Evolutionary conservation across 2,113 vertebrate species (phyloP), one percentile per base, ranked within the genome.

Genomic region (Drymodes brunneopygia): DNA sequence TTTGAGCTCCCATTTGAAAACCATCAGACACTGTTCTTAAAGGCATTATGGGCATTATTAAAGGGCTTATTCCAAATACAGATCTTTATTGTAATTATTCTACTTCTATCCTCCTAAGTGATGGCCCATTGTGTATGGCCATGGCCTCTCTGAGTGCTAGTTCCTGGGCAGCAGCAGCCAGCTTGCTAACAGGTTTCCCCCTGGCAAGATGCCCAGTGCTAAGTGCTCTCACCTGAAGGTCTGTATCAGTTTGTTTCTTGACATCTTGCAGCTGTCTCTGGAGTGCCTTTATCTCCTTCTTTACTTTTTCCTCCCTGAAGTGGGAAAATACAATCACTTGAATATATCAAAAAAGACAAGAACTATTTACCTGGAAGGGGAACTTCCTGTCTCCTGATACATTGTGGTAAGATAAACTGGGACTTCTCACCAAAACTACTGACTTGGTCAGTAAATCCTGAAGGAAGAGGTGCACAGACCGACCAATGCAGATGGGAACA

Each of bases 221-320:
- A 81, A 56, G 54, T 83, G 81, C 73, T 72, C 96, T 96, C 95
- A 99, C 99, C 98, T 98, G 97, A 62, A 98, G 66, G 89, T 98
- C 98, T 77, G 79, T 64, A 40, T 98, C 92, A n/a, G 95, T 97
- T 90, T 98, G 97, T 86, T 94, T 98, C 93, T 95, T 98, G 89
- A 98, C 88, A 62, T 98, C 97, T 44, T 96, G 56, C 61, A 99
- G 94, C 75, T 98, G 97, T 95, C 97, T 98, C 88, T 98, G 96
- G 35, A 99, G 98, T 66, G 80, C 88, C 94, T 94, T 98, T 78
- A 98, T 97, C 93, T 97, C 95, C 51, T 95, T 97, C 51, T 97
- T 97, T 82, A 97, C 98, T 74, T 98, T 96, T 91, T 98, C 97
- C 51, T 98, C 98, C 70, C 99, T 99, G 89, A 65, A 91, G 72